Base-by-base conservation (phyloP, 2,113 vertebrate species). In the Channa argus region DNA sequence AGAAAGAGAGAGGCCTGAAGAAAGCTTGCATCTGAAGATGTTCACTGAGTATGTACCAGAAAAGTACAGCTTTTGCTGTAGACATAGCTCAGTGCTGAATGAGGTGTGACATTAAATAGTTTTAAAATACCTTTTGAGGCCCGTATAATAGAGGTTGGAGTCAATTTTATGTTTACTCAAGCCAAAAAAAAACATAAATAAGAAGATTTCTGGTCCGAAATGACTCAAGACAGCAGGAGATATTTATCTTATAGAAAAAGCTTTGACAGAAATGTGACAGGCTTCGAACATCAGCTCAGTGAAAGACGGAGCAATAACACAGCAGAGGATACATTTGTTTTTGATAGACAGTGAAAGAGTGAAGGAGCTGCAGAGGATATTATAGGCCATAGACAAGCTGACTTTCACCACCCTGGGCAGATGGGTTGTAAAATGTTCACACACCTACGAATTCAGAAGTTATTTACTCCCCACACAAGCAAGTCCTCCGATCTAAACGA, bases 1-100 rank as follows among this genome's bases (percentile, higher is more conserved):
- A 87, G 6, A 71, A 85, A 82, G 66, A 81, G 80, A 85, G 77
- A 68, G 78, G 82, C 80, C 86, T 74, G 68, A 71, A 87, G 83
- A 84, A 84, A 91, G 77, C 75, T 46, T 2, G 50, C 10, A 43
- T 87, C 71, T 69, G 61, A 64, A 62, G 59, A 67, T 82, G 82
- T 73, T 82, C 74, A 13, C 76, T 56, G 59, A 15, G 8, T 14
- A 45, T 68, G 59, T 63, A 67, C 68, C 44, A 52, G 51, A 69
- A 63, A 74, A 66, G 63, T 61, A 7, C 47, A 71, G 72, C 69
- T 63, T 79, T 68, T 63, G 47, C 77, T 79, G 79, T 61, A 79
- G 83, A 55, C 47, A 6, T 39, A 33, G 52, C 81, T 37, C 8
- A 66, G 46, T 43, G 49, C 46, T 81, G 80, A 89, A 85, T 72